Evolutionary conservation across 30 jellyfish, hydroid and myxozoan species (phyloP), one percentile per base, ranked within the genome.

Genomic region (Aurelia coerulea): DNA sequence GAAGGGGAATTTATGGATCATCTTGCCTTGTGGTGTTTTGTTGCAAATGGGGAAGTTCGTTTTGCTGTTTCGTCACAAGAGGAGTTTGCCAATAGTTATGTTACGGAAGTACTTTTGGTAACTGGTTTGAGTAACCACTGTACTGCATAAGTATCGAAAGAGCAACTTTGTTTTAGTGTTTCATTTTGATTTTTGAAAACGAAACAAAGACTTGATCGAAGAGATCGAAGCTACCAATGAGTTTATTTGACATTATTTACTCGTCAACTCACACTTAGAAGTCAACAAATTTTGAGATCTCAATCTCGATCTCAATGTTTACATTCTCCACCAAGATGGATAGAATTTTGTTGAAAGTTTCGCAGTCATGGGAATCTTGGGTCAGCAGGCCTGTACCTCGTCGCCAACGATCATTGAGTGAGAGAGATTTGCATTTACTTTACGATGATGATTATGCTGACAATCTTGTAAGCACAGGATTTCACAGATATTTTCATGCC

Each of bases 321-420:
- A 1, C 12, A 12, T 0, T 10, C 37, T 31, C 17, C 16, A 41
- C 4, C 62, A 59, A 14, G 16, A 83, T 83, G 92, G 92, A 83
- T 69, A 59, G 73, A 14, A 31, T 83, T 62, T 62, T 53, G 18
- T 64, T 77, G 65, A 83, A 71, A 63, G 46, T 83, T 11, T 72
- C 92, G 53, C 92, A 68, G 29, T 39, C 69, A 0, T 65, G 80
- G 85, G 58, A 46, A 8, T 46, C 56, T 0, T 46, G 56, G 56
- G 8, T 9, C 8, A 46, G 56, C 14, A 46, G 56, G 56, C 56
- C 56, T 1, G 14, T 46, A 13, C 56, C 56, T 9, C 56, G 8
- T 17, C 82, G 92, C 41, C 79, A 42, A 4, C 82, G 92, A 8
- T 83, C 92, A 62, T 14, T 83, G 37, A 83, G 92, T 51, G 92